Evolutionary conservation across 2,888 invertebrate species (phyloP).

Genomic region (Caenorhabditis sp.): DNA sequence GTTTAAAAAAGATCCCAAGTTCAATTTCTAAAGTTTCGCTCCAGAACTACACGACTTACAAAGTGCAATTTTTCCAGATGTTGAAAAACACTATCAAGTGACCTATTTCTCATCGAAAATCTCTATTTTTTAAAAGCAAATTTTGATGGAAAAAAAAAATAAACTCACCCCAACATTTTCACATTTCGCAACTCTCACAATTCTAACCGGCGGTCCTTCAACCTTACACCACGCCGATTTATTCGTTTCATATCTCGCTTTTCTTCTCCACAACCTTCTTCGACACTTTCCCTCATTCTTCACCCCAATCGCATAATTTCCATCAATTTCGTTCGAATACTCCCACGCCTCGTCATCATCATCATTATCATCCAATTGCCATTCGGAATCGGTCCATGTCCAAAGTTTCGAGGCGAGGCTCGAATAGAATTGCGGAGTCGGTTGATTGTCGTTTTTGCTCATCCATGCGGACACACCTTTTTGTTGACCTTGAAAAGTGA

Average conservation of each 20-base stretch:
- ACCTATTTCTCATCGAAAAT: no score
- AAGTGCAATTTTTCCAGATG: no score
- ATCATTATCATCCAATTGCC: conserved; percentile 13
- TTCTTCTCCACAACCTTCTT: conserved; percentile 30
- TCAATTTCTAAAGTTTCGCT: no score
- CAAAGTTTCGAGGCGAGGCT: conserved; percentile 24
- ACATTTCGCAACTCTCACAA: conserved; percentile 29
- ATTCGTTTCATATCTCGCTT: conserved; percentile 24
- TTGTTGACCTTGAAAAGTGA: conserved; percentile 30
- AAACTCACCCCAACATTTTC: conserved; percentile 10
- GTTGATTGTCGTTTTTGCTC: conserved; percentile 13
- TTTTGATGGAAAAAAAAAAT: background rate
- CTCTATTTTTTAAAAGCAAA: no score
- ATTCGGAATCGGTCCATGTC: conserved; percentile 30
- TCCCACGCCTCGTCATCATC: conserved; percentile 28
- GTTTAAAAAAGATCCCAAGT: no score
- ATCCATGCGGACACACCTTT: conserved; percentile 40
- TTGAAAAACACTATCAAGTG: no score
- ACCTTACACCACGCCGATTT: conserved; percentile 40
- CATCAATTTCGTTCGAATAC: conserved; percentile 29
- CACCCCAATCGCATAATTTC: conserved; percentile 7
- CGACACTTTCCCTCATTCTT: conserved; percentile 25
- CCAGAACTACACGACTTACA: no score
- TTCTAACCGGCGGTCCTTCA: conserved; percentile 24
- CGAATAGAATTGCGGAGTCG: conserved; percentile 19